Evolutionary conservation across 2,888 invertebrate species (phyloP).

Genomic region (Ennomos erosarius): DNA sequence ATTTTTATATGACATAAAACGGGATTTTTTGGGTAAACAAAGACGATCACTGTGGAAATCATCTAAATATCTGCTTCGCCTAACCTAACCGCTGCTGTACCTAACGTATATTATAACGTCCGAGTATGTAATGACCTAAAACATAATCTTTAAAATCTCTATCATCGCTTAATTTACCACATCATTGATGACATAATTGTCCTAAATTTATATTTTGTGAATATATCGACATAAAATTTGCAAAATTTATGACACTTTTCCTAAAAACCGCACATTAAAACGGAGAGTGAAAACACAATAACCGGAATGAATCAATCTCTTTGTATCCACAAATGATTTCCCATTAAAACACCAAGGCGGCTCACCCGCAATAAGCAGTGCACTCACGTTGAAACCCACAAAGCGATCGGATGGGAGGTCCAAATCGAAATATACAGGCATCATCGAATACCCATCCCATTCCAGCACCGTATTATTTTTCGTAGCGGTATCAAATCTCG

Average conservation of each 20-base stretch:
- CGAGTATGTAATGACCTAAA: too few species aligned
- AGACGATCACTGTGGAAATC: too few species aligned
- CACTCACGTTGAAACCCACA: slow-evolving; percentile 56
- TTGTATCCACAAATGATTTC: slow-evolving; percentile 27
- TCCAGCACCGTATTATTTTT: slow-evolving; percentile 35
- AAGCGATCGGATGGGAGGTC: slow-evolving; percentile 54
- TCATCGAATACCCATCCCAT: slow-evolving; percentile 74
- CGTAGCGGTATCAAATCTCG: slow-evolving; percentile 13
- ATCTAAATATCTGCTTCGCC: too few species aligned
- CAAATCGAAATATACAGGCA: slow-evolving; percentile 61
- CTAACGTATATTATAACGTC: too few species aligned
- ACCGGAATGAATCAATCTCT: slow-evolving; percentile 25
- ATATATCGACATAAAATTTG: background rate
- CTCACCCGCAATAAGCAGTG: slow-evolving; percentile 45
- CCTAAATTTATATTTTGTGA: background rate
- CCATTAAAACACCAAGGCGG: slow-evolving; percentile 36
- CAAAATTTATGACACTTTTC: background rate
- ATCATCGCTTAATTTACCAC: too few species aligned
- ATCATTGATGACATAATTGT: too few species aligned
- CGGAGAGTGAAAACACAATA: slow-evolving; percentile 23
- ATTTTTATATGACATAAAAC: slow-evolving; percentile 7
- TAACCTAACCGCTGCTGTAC: too few species aligned
- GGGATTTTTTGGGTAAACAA: too few species aligned
- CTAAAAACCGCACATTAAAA: slow-evolving; percentile 10
- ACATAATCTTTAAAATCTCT: too few species aligned